A percentile compares a stretch with the other conserved stretches of the same genome.
Evolutionary conservation across 2,797 vertebrate species (phyloP).

Genomic region (Hafferia zeledoni): DNA sequence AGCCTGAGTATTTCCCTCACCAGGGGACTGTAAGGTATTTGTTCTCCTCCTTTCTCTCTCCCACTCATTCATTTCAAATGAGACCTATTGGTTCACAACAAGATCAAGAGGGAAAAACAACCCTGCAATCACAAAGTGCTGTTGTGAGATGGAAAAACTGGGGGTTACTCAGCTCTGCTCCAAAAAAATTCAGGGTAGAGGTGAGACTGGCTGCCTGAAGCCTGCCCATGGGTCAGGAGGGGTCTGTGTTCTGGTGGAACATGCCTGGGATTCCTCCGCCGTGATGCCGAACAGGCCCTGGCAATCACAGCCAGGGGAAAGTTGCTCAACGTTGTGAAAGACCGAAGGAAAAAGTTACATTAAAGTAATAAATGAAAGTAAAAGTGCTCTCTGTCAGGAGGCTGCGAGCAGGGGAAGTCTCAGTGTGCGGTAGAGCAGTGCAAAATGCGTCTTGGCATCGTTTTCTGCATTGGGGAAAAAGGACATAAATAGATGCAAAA

Average conservation of each 20-base stretch:
- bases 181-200: not conserved
- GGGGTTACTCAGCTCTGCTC: not conserved
- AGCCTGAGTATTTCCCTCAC: not conserved
- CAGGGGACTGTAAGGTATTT: slow-evolving; percentile 11
- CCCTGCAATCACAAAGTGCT: not conserved
- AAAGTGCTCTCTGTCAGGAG: slow-evolving; percentile 9
- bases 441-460: not conserved
- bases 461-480: not conserved
- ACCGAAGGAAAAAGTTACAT: not conserved
- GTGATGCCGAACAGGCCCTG: not conserved
- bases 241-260: slow-evolving; percentile 6
- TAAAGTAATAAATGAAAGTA: slow-evolving; percentile 53
- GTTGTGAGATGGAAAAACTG: not conserved
- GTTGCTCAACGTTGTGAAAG: slow-evolving; percentile 40
- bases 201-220: not conserved
- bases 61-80: not conserved
- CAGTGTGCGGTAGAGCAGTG: not conserved
- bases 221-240: not conserved
- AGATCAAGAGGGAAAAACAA: not conserved
- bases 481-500: slow-evolving; percentile 15
- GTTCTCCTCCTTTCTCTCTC: slow-evolving; percentile 35
- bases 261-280: slow-evolving; percentile 56
- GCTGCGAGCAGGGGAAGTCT: slow-evolving; percentile 15
- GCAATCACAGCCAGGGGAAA: not conserved
- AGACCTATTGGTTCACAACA: not conserved